Evolutionary conservation across 2,797 vertebrate species (phyloP).

Genomic region (Fistularia tabacaria): DNA sequence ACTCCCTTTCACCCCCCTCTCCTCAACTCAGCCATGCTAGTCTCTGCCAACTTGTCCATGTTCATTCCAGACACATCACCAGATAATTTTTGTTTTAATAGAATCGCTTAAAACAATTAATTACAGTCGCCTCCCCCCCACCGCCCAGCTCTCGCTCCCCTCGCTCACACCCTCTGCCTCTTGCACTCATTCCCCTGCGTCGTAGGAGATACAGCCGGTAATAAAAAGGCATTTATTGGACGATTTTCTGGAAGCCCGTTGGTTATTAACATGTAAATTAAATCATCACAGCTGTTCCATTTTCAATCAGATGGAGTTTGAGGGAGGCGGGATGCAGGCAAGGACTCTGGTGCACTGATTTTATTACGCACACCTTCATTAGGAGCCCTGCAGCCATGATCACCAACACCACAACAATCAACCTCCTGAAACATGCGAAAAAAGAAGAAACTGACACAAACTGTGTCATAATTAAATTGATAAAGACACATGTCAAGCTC

Average conservation of each 20-base stretch:
- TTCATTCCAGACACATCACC: conserved; percentile 82
- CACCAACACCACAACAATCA: conserved; percentile 71
- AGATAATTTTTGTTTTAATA: conserved; percentile 99
- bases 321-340: conserved; percentile 81
- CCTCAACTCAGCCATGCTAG: conserved; percentile 44
- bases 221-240: conserved; percentile 98
- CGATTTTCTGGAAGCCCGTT: conserved; percentile 97
- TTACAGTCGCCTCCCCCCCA: conserved; percentile 84
- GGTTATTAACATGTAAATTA: conserved; percentile 99
- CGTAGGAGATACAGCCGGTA: conserved; percentile 90
- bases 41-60: conserved; percentile 71
- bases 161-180: conserved; percentile 41
- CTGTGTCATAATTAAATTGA: conserved; percentile 20
- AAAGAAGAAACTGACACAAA: conserved; percentile 10
- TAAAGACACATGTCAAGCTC: neutral
- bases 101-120: conserved; percentile 99
- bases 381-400: conserved; percentile 77
- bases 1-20: conserved; percentile 25
- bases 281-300: conserved; percentile 99
- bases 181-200: conserved; percentile 75
- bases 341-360: conserved; percentile 86
- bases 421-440: conserved; percentile 57
- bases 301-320: conserved; percentile 96
- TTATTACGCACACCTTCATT: conserved; percentile 92
- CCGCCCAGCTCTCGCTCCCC: conserved; percentile 38